Evolutionary conservation across 2,888 invertebrate genomes (phyloP).

Genomic region (Xestia c-nigrum): DNA sequence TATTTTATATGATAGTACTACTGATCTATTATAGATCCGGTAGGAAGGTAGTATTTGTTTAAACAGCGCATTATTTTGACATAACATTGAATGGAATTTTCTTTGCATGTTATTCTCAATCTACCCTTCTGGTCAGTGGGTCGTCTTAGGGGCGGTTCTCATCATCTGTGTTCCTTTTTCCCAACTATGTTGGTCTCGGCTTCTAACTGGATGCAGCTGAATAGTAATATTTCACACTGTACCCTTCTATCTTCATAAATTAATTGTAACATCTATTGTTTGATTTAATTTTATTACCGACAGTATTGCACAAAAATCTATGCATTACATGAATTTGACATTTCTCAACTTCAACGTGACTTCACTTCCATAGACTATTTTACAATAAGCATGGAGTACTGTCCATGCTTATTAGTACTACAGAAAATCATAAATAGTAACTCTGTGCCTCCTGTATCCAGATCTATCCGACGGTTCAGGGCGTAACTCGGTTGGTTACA

Average conservation of each 20-base stretch:
- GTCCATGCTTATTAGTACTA: too few relatives aligned
- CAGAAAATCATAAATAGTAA: too few relatives aligned
- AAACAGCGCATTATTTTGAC: constrained; percentile 26
- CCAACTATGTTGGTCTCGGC: neutral
- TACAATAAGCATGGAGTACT: neutral
- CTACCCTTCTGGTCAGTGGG: too few relatives aligned
- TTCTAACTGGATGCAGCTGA: neutral
- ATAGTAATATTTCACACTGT: neutral
- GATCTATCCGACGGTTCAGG: too few relatives aligned
- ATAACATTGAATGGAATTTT: constrained; percentile 34
- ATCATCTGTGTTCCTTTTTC: neutral
- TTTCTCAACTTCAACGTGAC: constrained; percentile 24
- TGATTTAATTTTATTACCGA: neutral
- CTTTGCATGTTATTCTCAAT: constrained; percentile 40
- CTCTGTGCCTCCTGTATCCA: too few relatives aligned
- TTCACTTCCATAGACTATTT: constrained; percentile 1
- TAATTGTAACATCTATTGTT: neutral
- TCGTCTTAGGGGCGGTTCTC: too few relatives aligned
- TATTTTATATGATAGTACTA: constrained; percentile 81
- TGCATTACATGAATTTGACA: constrained; percentile 10
- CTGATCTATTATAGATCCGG: constrained; percentile 63
- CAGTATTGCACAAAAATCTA: neutral
- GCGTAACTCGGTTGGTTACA: too few relatives aligned
- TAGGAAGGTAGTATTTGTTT: constrained; percentile 34
- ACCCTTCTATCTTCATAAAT: neutral